phyloP scores from a whole-genome alignment of 2,888 invertebrate species.

The Patella depressa region DNA sequence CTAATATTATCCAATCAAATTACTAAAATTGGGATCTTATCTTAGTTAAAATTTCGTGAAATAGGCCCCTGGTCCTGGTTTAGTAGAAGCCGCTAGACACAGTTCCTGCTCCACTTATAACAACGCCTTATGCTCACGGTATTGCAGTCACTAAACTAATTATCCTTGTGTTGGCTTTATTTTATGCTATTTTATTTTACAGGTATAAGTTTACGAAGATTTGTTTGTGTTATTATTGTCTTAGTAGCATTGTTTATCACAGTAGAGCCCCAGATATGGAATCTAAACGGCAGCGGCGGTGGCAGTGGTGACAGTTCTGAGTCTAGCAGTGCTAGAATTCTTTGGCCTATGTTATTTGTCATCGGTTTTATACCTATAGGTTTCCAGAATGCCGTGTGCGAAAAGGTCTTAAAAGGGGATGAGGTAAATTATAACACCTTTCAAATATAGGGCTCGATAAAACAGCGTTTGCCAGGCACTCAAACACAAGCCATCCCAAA shows the following conservation, averaged over 20 bases:
- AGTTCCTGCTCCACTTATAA: too few relatives aligned
- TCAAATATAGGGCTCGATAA: too few relatives aligned
- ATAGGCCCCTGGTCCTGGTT: too few relatives aligned
- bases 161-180: not conserved
- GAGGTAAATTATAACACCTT: conserved; percentile 36
- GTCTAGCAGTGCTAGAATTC: conserved; percentile 33
- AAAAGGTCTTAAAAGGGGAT: conserved; percentile 46
- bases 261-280: conserved; percentile 53
- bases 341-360: conserved; percentile 54
- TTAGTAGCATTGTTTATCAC: conserved; percentile 53
- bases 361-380: conserved; percentile 53
- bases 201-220: conserved; percentile 47
- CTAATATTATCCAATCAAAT: too few relatives aligned
- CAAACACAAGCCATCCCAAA: too few relatives aligned
- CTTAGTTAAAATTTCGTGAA: too few relatives aligned
- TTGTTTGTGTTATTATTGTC: conserved; percentile 44
- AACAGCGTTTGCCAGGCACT: too few relatives aligned
- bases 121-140: too few relatives aligned
- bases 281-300: conserved; percentile 42
- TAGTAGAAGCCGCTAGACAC: too few relatives aligned
- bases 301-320: conserved; percentile 28
- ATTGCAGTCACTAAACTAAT: too few relatives aligned
- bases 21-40: too few relatives aligned
- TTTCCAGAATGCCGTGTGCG: conserved; percentile 47
- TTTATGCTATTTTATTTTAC: not conserved